Conservation (phyloP, 1,140 invertebrate genomes). For the Brachionus rubens region DNA sequence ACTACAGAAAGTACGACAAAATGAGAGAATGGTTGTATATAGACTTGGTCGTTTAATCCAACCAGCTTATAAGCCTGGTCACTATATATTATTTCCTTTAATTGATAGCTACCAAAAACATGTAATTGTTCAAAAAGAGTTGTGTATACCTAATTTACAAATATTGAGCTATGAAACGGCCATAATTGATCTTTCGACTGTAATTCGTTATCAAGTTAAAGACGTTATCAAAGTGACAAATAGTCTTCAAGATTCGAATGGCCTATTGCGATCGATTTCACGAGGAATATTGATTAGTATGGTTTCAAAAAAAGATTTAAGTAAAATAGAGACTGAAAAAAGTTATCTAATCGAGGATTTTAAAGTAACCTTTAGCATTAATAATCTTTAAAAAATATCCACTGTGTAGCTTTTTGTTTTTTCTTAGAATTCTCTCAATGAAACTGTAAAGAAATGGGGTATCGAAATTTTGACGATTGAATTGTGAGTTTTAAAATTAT, state of each 20-base stretch:
- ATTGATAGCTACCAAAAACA: not conserved
- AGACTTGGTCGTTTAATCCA: conserved; percentile 11
- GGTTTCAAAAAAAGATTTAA: conserved; percentile 6
- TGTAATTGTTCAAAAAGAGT: conserved; percentile 9
- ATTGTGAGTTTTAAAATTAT: not conserved
- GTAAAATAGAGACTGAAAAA: conserved; percentile 41
- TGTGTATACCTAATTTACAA: conserved; percentile 27
- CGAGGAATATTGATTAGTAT: not conserved
- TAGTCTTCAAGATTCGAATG: conserved; percentile 7
- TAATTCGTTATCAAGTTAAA: not conserved
- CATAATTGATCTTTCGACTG: conserved; percentile 14
- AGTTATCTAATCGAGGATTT: not conserved
- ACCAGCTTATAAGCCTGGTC: not conserved
- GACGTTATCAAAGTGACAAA: conserved; percentile 26
- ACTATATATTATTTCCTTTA: conserved; percentile 38
- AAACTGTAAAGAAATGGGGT: conserved; percentile 36
- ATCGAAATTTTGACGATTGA: conserved; percentile 2
- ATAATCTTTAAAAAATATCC: not conserved
- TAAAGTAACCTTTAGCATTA: not conserved
- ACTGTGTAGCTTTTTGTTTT: too few relatives aligned
- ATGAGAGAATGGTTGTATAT: conserved; percentile 43
- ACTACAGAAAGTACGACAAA: conserved; percentile 43
- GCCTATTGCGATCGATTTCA: not conserved
- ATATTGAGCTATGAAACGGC: conserved; percentile 6
- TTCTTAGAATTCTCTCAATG: not conserved